A percentile compares a stretch with the other conserved stretches of the same genome.
These are phyloP conservation scores for Mallotus villosus DNA, from an alignment of 2,797 vertebrate genomes.

Conservation along the genomic window DNA sequence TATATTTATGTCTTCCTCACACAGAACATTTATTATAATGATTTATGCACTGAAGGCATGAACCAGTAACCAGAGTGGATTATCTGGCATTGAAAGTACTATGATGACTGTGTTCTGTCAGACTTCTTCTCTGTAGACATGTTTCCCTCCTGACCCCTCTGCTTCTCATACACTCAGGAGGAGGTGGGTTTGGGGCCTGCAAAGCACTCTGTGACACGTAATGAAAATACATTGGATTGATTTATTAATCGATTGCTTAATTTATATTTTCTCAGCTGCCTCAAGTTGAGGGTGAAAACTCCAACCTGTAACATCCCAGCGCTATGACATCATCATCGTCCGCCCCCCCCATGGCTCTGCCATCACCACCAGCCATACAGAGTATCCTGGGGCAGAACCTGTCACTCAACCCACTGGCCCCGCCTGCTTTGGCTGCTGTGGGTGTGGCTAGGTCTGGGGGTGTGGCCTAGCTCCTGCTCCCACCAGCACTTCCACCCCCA, in stretches of 20 bases:
- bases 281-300: conserved; percentile 51
- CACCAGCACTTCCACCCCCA: conserved; percentile 75
- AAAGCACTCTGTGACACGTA: not conserved
- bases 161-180: not conserved
- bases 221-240: not conserved
- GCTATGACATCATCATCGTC: conserved; percentile 57
- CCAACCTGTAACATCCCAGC: conserved; percentile 30
- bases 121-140: not conserved
- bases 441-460: conserved; percentile 46
- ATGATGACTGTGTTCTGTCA: not conserved
- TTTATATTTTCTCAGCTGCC: conserved; percentile 41
- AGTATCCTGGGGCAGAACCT: not conserved
- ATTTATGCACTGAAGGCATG: not conserved
- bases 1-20: not conserved
- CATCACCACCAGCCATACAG: conserved; percentile 7
- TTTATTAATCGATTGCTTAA: not conserved
- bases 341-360: not conserved
- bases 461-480: conserved; percentile 26
- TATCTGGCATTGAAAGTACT: not conserved
- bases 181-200: not conserved
- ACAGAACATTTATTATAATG: not conserved
- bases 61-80: not conserved
- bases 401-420: conserved; percentile 19
- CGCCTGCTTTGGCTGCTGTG: conserved; percentile 45
- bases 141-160: not conserved